These are phyloP conservation scores for Gobius niger DNA, from an alignment of 2,113 vertebrate genomes.

Conservation along the genomic window DNA sequence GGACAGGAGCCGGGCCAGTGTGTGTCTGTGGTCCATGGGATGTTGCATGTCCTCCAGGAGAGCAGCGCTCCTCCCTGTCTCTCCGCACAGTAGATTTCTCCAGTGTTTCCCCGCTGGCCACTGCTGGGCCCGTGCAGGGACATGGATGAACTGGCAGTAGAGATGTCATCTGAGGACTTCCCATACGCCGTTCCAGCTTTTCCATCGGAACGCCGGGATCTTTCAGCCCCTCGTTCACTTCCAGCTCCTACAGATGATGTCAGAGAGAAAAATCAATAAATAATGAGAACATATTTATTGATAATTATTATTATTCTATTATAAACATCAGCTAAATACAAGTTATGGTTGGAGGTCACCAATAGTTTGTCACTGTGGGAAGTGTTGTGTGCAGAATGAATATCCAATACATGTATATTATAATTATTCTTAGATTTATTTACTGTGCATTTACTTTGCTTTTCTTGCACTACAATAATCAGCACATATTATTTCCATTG, in stretches of 20 bases:
- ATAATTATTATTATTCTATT: too few species aligned
- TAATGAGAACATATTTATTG: constrained; percentile 24
- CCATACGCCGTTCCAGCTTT: constrained; percentile 76
- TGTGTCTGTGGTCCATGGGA: constrained; percentile 77
- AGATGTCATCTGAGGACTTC: constrained; percentile 64
- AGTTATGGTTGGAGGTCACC: constrained; percentile 63
- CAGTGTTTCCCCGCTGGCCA: constrained; percentile 74
- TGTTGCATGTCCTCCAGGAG: constrained; percentile 92
- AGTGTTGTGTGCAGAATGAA: constrained; percentile 77
- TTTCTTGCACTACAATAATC: constrained; percentile 85
- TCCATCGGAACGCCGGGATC: constrained; percentile 78
- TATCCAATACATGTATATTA: constrained; percentile 64
- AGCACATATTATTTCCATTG: constrained; percentile 85
- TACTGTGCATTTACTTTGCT: constrained; percentile 81
- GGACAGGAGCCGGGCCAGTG: constrained; percentile 74
- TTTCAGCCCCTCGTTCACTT: constrained; percentile 62
- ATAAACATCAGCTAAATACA: constrained; percentile 53
- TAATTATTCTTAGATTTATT: constrained; percentile 63
- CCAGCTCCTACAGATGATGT: too few species aligned
- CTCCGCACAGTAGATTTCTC: constrained; percentile 68
- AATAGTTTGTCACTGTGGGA: constrained; percentile 82
- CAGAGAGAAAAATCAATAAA: constrained; percentile 42
- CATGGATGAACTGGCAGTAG: constrained; percentile 63
- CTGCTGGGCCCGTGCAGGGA: constrained; percentile 76
- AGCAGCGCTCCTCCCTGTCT: too few species aligned